Evolutionary conservation across 2,113 vertebrate genomes (phyloP).

Genomic region (Tetrax tetrax): DNA sequence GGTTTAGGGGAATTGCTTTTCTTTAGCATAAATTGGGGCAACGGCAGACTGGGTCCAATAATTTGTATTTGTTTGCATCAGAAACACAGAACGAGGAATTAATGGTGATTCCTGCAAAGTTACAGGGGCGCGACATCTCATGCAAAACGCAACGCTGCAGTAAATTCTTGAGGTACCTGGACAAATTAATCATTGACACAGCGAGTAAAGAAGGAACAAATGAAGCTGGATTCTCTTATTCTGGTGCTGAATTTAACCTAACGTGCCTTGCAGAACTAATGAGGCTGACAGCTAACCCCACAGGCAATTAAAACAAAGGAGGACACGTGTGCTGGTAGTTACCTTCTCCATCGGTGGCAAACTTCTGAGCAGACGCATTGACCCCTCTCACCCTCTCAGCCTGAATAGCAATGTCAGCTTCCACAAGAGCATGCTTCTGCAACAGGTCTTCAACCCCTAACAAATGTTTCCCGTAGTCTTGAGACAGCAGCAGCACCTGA

Average conservation of each 20-base stretch:
- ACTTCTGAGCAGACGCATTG: conserved; percentile 88
- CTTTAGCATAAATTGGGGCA: neutral
- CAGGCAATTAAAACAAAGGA: neutral
- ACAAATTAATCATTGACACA: neutral
- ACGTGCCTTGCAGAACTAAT: neutral
- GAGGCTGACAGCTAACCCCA: neutral
- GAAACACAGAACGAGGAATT: neutral
- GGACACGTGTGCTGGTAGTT: neutral
- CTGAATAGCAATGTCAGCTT: conserved; percentile 93
- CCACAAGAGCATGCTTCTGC: conserved; percentile 93
- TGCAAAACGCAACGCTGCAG: neutral
- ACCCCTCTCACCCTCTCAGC: conserved; percentile 91
- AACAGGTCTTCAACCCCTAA: conserved; percentile 93
- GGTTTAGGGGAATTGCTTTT: neutral
- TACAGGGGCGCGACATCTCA: neutral
- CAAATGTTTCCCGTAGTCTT: conserved; percentile 95
- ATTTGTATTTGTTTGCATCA: neutral
- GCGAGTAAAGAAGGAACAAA: neutral
- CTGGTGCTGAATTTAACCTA: neutral
- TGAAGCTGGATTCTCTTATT: neutral
- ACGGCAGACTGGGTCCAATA: neutral
- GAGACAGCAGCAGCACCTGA: conserved; percentile 92
- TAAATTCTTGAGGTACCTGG: neutral
- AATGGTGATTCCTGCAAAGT: neutral
- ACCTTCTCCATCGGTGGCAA: conserved; percentile 86